These are phyloP conservation scores for Himalopsyche kuldschensis DNA, from an alignment of 2,888 invertebrate species.

Conservation along the genomic window DNA sequence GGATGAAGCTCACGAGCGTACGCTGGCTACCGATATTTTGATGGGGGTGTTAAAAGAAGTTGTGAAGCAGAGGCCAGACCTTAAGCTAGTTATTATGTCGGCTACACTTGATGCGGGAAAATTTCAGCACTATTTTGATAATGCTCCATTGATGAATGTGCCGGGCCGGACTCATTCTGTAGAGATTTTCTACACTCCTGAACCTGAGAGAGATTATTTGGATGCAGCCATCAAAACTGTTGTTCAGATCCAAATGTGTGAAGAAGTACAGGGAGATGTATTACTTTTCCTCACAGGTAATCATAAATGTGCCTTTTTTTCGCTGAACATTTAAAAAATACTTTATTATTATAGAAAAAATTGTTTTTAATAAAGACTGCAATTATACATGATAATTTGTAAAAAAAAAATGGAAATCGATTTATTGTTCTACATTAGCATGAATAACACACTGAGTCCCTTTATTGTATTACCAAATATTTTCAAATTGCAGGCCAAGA, in stretches of 20 bases:
- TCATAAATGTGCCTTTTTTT: neutral
- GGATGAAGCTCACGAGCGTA: slow-evolving; percentile 99
- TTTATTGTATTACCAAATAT: too few species aligned
- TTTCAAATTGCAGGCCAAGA: slow-evolving; percentile 64
- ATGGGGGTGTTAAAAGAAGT: slow-evolving; percentile 99
- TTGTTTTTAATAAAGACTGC: neutral
- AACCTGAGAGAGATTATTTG: slow-evolving; percentile 95
- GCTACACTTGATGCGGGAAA: slow-evolving; percentile 99
- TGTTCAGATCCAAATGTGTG: slow-evolving; percentile 92
- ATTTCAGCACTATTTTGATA: slow-evolving; percentile 98
- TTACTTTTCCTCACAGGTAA: slow-evolving; percentile 80
- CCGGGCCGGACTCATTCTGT: slow-evolving; percentile 93
- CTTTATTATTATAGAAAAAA: too few species aligned
- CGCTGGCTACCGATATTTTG: slow-evolving; percentile 95
- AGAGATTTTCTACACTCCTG: slow-evolving; percentile 98
- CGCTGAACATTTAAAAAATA: too few species aligned
- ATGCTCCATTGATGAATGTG: slow-evolving; percentile 97
- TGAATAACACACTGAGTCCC: too few species aligned
- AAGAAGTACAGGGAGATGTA: slow-evolving; percentile 89
- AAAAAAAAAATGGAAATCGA: too few species aligned
- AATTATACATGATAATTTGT: too few species aligned
- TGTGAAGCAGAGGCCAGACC: slow-evolving; percentile 84
- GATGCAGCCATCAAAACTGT: slow-evolving; percentile 99
- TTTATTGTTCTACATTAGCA: too few species aligned
- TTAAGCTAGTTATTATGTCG: slow-evolving; percentile 98